phyloP scores from a whole-genome alignment of 2,113 vertebrate species.

The Burhinus oedicnemus region DNA sequence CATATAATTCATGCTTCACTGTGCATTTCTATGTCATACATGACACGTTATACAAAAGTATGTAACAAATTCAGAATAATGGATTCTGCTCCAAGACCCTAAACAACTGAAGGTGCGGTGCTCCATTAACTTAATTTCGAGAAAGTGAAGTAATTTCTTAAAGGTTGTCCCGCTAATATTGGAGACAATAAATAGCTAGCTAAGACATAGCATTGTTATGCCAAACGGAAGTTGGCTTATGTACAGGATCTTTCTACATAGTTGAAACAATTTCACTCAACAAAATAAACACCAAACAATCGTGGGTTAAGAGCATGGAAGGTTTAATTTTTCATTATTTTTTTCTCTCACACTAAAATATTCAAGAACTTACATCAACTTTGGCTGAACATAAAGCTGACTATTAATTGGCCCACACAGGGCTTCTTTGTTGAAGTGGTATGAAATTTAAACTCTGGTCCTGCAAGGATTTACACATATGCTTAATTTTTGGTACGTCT shows the following conservation, averaged over 20 bases:
- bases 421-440: not conserved
- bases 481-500: not conserved
- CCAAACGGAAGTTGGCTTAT: not conserved
- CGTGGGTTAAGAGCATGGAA: not conserved
- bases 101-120: not conserved
- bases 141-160: not conserved
- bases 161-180: not conserved
- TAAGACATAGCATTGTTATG: not conserved
- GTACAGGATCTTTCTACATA: not conserved
- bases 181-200: not conserved
- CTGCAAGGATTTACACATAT: not conserved
- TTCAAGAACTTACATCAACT: not conserved
- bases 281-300: not conserved
- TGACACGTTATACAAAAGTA: not conserved
- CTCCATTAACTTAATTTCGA: not conserved
- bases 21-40: not conserved
- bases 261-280: not conserved
- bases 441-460: not conserved
- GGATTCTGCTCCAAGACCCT: not conserved
- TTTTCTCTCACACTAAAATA: not conserved
- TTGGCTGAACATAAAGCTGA: not conserved
- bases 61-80: not conserved
- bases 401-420: not conserved
- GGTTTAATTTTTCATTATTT: not conserved
- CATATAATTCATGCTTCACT: not conserved